Evolutionary conservation across 92 coral and sea anemone genomes (phyloP).

Genomic region (Palythoa grandiflora): DNA sequence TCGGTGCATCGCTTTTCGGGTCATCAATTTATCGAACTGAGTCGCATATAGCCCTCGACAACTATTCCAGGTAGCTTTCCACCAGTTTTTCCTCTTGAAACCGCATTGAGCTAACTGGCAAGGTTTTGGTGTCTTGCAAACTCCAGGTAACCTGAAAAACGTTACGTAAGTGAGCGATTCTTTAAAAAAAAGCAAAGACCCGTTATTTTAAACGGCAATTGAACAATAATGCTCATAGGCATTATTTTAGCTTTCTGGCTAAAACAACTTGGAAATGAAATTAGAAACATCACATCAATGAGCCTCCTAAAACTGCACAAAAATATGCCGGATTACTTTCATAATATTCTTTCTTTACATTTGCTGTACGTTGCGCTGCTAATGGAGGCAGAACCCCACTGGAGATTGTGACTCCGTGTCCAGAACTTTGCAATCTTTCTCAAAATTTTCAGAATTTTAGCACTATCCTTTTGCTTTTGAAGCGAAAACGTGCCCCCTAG

Average conservation of each 20-base stretch:
- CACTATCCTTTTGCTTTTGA: no score
- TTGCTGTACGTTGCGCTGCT: background rate
- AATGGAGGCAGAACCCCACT: background rate
- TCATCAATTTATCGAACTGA: no score
- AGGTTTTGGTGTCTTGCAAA: background rate
- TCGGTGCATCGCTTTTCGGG: no score
- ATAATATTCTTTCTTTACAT: background rate
- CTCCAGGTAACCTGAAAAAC: slow-evolving; percentile 9
- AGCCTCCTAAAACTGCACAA: no score
- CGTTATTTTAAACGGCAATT: no score
- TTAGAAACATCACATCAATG: no score
- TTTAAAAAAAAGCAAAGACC: background rate
- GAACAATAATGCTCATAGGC: no score
- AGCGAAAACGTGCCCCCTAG: background rate
- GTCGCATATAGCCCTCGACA: background rate
- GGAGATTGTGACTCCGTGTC: no score
- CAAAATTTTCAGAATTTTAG: no score
- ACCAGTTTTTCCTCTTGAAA: slow-evolving; percentile 21
- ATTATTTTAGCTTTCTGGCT: no score
- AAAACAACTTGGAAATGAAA: no score
- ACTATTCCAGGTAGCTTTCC: slow-evolving; percentile 34
- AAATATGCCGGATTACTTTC: background rate
- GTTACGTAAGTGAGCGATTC: background rate
- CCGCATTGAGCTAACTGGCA: background rate
- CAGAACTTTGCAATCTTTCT: no score